Evolutionary conservation across 2,113 vertebrate genomes (phyloP).

Genomic region (Proteles cristata): DNA sequence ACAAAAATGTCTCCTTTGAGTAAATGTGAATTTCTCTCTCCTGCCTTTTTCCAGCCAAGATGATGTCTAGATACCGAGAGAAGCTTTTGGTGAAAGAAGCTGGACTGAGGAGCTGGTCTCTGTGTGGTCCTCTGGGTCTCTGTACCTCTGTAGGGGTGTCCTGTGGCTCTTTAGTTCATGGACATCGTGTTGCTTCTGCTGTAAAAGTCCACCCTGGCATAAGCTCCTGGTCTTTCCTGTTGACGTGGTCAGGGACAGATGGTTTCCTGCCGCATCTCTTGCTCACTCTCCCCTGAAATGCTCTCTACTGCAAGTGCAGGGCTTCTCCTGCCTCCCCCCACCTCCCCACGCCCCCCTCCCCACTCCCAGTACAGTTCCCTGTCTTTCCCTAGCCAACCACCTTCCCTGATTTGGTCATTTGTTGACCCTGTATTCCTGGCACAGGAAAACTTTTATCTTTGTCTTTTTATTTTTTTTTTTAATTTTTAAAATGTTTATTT

Average conservation of each 20-base stretch:
- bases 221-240: not conserved
- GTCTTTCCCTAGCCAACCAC: not conserved
- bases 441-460: not conserved
- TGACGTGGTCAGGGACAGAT: not conserved
- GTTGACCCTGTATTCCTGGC: not conserved
- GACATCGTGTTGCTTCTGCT: not conserved
- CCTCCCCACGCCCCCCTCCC: rapidly evolving
- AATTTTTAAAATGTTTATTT: too few species aligned
- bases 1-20: not conserved
- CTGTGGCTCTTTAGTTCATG: not conserved
- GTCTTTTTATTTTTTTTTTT: not conserved
- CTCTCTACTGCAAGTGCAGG: not conserved
- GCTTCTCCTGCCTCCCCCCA: not conserved
- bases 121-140: not conserved
- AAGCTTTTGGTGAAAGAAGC: not conserved
- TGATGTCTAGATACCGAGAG: not conserved
- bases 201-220: not conserved
- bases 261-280: not conserved
- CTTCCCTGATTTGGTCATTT: not conserved
- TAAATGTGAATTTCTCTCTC: not conserved
- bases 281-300: not conserved
- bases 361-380: not conserved
- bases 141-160: not conserved
- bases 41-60: not conserved
- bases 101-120: not conserved